These are phyloP conservation scores for Sciaenops ocellatus DNA, from an alignment of 2,797 vertebrate genomes.

Conservation along the genomic window DNA sequence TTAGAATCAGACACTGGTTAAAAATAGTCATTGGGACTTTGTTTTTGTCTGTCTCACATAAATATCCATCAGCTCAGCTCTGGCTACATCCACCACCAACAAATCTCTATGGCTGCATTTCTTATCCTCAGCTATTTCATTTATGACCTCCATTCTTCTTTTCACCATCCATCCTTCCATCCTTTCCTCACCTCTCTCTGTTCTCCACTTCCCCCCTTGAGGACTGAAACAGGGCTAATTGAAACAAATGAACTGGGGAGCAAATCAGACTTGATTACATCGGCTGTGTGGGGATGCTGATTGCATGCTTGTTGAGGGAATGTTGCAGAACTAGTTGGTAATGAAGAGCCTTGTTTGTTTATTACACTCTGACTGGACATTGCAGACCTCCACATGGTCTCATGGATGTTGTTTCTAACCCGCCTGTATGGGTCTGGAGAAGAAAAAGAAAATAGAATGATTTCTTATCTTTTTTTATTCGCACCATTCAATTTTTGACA, in stretches of 20 bases:
- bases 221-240: constrained; percentile 80
- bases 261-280: constrained; percentile 80
- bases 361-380: constrained; percentile 57
- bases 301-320: constrained; percentile 69
- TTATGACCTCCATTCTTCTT: constrained; percentile 43
- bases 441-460: constrained; percentile 16
- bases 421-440: background rate
- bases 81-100: constrained; percentile 31
- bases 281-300: constrained; percentile 71
- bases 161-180: constrained; percentile 31
- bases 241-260: constrained; percentile 82
- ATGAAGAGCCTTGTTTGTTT: constrained; percentile 71
- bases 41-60: constrained; percentile 7
- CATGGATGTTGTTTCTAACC: constrained; percentile 8
- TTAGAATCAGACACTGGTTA: background rate
- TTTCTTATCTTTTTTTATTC: constrained; percentile 76
- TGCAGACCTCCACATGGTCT: constrained; percentile 20
- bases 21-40: constrained; percentile 11
- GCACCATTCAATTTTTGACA: constrained; percentile 71
- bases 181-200: constrained; percentile 40
- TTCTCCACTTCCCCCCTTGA: constrained; percentile 59
- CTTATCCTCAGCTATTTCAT: constrained; percentile 63
- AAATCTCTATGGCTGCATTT: constrained; percentile 53
- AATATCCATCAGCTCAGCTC: constrained; percentile 32
- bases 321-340: constrained; percentile 59